These are phyloP conservation scores for Magallana gigas DNA, from an alignment of 1,140 invertebrate genomes.

Conservation along the genomic window DNA sequence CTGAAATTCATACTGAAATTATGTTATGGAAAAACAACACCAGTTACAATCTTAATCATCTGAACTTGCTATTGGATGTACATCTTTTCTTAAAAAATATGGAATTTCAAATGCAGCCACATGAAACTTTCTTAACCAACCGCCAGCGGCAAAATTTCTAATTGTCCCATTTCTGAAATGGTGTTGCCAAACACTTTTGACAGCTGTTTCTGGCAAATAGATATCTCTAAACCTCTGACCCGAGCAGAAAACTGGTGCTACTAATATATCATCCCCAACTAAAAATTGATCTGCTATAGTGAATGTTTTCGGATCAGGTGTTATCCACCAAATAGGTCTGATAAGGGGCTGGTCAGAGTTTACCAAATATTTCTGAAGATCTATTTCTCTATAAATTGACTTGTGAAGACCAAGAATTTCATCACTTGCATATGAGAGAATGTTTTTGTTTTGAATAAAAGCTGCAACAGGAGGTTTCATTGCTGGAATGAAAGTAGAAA, in stretches of 20 bases:
- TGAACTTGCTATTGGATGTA: background rate
- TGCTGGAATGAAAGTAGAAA: slow-evolving; percentile 89
- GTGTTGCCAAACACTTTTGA: slow-evolving; percentile 17
- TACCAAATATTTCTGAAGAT: slow-evolving; percentile 81
- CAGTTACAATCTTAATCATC: background rate
- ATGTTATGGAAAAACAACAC: too few species aligned
- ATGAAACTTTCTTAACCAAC: background rate
- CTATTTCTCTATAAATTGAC: slow-evolving; percentile 76
- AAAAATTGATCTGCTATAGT: slow-evolving; percentile 89
- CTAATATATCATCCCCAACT: slow-evolving; percentile 88
- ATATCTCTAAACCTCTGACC: slow-evolving; percentile 84
- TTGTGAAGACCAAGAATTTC: slow-evolving; percentile 65
- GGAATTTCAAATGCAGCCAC: background rate
- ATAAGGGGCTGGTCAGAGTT: slow-evolving; percentile 83
- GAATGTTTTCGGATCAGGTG: slow-evolving; percentile 89
- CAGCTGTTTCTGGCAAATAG: slow-evolving; percentile 79
- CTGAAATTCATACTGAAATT: too few species aligned
- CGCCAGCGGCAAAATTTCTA: slow-evolving; percentile 8
- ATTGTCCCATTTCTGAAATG: slow-evolving; percentile 16
- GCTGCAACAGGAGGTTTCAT: slow-evolving; percentile 53
- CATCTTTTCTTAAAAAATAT: slow-evolving; percentile 20
- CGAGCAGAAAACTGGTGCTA: slow-evolving; percentile 88
- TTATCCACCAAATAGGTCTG: slow-evolving; percentile 94
- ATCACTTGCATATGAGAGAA: slow-evolving; percentile 81
- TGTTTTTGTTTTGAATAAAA: slow-evolving; percentile 86